Conservation (phyloP, 1,140 invertebrate genomes). For the Lineus longissimus region DNA sequence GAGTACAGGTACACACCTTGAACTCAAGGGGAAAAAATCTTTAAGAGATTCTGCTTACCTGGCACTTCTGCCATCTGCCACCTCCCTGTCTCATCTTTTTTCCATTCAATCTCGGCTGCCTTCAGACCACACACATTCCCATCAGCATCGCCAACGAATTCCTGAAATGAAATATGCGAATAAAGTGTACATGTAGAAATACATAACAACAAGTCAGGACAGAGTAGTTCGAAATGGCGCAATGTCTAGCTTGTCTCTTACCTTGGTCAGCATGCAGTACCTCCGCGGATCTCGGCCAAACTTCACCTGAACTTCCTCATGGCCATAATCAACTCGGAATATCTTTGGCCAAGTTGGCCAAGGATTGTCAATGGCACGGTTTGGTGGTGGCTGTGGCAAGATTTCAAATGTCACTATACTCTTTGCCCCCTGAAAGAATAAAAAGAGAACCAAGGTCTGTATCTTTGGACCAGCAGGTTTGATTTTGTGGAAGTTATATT, state of each 20-base stretch:
- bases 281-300: constrained; percentile 90
- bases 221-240: constrained; percentile 16
- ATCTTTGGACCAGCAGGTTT: constrained; percentile 9
- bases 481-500: constrained; percentile 11
- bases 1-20: no score
- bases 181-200: no score
- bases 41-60: no score
- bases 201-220: background rate
- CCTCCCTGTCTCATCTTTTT: constrained; percentile 81
- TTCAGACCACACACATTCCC: constrained; percentile 85
- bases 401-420: constrained; percentile 97
- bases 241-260: no score
- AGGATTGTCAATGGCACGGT: constrained; percentile 81
- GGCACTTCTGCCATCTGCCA: constrained; percentile 92
- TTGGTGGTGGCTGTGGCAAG: constrained; percentile 80
- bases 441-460: constrained; percentile 10
- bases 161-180: constrained; percentile 56
- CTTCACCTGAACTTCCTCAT: constrained; percentile 91
- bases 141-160: constrained; percentile 87
- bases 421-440: constrained; percentile 73
- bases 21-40: no score
- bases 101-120: constrained; percentile 90
- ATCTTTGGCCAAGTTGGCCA: constrained; percentile 98
- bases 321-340: constrained; percentile 97
- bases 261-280: constrained; percentile 88